Percentiles rank a stretch among this genome's conserved stretches.
These are phyloP conservation scores for Diadophis punctatus DNA, from an alignment of 2,113 vertebrate genomes.

Conservation along the genomic window DNA sequence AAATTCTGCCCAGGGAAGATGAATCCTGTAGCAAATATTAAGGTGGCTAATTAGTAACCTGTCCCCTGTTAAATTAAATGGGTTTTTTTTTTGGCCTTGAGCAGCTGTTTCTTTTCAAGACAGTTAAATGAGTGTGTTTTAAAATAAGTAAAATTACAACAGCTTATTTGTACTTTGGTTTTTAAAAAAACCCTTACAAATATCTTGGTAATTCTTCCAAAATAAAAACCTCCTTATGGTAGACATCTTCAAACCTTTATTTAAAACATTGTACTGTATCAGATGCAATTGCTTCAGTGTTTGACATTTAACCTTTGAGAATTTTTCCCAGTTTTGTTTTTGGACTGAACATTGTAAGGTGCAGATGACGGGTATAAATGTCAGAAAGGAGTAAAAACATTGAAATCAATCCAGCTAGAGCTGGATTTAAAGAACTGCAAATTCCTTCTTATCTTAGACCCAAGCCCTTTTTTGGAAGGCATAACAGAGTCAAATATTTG, in stretches of 20 bases:
- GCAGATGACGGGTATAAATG: constrained; percentile 44
- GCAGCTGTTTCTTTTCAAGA: constrained; percentile 56
- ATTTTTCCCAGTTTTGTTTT: constrained; percentile 46
- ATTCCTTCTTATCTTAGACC: constrained; percentile 39
- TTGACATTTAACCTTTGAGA: constrained; percentile 31
- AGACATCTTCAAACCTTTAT: constrained; percentile 58
- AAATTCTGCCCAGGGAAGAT: constrained; percentile 53
- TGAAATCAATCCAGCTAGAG: constrained; percentile 61
- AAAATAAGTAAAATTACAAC: constrained; percentile 60
- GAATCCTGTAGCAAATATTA: constrained; percentile 60
- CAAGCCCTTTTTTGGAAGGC: constrained; percentile 27
- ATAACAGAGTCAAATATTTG: constrained; percentile 45
- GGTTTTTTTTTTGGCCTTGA: constrained; percentile 57
- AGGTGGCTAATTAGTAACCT: constrained; percentile 13
- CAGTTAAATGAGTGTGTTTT: constrained; percentile 55
- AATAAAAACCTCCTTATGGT: constrained; percentile 58
- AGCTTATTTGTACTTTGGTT: constrained; percentile 42
- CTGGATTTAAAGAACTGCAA: constrained; percentile 48
- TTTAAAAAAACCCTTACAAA: constrained; percentile 39
- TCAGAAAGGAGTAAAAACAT: constrained; percentile 32
- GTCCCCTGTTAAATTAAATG: constrained; percentile 20
- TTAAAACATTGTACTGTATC: constrained; percentile 49
- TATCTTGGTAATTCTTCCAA: constrained; percentile 45
- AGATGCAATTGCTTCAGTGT: constrained; percentile 30
- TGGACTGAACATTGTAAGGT: constrained; percentile 54